phyloP scores from a whole-genome alignment of 1,140 invertebrate genomes.

The Drosophila littoralis region DNA sequence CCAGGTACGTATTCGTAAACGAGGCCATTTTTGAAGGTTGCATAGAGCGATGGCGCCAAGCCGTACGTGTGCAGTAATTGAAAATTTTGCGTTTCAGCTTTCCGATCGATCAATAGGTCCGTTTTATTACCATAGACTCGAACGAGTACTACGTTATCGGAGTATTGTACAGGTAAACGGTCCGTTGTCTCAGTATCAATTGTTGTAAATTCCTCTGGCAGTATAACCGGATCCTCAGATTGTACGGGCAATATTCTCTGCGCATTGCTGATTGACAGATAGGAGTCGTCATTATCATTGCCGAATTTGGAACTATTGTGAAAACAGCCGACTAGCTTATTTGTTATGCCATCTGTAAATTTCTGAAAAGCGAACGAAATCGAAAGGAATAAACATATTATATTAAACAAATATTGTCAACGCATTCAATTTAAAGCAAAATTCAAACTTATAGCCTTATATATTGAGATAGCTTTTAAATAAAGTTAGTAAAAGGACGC shows the following conservation, averaged over 20 bases:
- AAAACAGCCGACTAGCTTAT: constrained; percentile 94
- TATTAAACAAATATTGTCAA: not conserved
- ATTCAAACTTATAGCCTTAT: not conserved
- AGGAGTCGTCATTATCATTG: constrained; percentile 51
- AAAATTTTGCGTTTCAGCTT: constrained; percentile 91
- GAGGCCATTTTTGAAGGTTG: constrained; percentile 96
- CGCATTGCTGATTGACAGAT: constrained; percentile 54
- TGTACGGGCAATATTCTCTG: constrained; percentile 42
- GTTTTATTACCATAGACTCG: constrained; percentile 97
- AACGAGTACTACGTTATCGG: constrained; percentile 92
- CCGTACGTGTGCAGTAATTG: constrained; percentile 89
- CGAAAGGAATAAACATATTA: not conserved
- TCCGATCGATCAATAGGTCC: constrained; percentile 95
- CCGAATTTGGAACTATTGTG: constrained; percentile 64
- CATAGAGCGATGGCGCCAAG: constrained; percentile 94
- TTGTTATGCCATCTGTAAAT: constrained; percentile 98
- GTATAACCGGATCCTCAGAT: constrained; percentile 53
- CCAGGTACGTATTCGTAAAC: constrained; percentile 96
- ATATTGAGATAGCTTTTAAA: not conserved
- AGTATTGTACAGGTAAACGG: constrained; percentile 73
- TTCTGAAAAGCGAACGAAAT: constrained; percentile 86
- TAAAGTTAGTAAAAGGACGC: not conserved
- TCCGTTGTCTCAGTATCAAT: constrained; percentile 31
- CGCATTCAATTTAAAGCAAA: not conserved
- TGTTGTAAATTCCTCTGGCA: constrained; percentile 34